phyloP scores from a whole-genome alignment of 1,140 invertebrate species.

The Magallana angulata region DNA sequence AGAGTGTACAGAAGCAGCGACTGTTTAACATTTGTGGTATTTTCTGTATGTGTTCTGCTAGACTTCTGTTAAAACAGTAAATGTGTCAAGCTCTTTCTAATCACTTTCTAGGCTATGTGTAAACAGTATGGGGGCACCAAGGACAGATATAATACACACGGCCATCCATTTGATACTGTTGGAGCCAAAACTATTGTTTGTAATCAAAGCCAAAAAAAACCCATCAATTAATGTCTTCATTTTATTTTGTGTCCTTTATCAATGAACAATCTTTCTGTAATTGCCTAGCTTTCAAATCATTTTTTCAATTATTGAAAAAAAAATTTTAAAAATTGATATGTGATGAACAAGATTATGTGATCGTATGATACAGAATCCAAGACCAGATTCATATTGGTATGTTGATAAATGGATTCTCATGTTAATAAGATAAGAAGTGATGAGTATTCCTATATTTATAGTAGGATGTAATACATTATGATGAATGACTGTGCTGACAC shows the following conservation, averaged over 20 bases:
- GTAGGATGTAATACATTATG: conserved; percentile 3
- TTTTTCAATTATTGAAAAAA: no score
- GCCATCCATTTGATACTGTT: not conserved
- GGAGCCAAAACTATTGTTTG: not conserved
- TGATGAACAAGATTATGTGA: no score
- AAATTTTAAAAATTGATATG: no score
- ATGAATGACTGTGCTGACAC: conserved; percentile 21
- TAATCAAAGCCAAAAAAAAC: no score
- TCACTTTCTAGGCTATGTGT: conserved; percentile 7
- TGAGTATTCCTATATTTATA: not conserved
- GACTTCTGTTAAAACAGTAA: not conserved
- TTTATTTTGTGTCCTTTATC: no score
- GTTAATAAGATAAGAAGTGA: not conserved
- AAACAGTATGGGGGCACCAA: not conserved
- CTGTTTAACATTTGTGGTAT: conserved; percentile 15
- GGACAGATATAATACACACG: conserved; percentile 1
- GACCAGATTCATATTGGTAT: not conserved
- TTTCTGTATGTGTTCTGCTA: not conserved
- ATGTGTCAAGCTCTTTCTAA: conserved; percentile 15
- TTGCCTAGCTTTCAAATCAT: no score
- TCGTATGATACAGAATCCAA: not conserved
- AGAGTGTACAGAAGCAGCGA: not conserved
- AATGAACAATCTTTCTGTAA: no score
- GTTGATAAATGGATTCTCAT: conserved; percentile 8
- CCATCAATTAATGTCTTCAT: no score